phyloP scores from a whole-genome alignment of 2,113 vertebrate species.

The Vulpes lagopus region DNA sequence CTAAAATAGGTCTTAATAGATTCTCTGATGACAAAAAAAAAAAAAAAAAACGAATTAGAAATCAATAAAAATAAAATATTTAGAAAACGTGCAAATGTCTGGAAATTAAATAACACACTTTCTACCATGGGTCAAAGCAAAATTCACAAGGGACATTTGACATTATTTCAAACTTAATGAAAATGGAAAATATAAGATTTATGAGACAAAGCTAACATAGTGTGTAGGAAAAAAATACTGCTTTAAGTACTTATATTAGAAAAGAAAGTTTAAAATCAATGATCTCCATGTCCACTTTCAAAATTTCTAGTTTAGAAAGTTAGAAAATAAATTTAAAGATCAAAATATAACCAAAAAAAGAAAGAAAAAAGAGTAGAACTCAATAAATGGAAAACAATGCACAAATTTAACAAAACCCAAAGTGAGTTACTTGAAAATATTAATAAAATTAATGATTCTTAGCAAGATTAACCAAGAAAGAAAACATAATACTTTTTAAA shows the following conservation, averaged over 20 bases:
- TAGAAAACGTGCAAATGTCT: conserved; percentile 33
- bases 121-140: conserved; percentile 6
- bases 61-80: background rate
- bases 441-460: background rate
- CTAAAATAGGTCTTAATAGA: background rate
- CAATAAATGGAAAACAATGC: background rate
- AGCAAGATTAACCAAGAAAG: background rate
- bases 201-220: background rate
- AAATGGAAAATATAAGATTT: conserved; percentile 48
- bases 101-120: background rate
- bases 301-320: background rate
- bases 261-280: background rate
- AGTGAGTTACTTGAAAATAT: conserved; percentile 8
- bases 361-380: background rate
- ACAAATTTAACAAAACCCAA: background rate
- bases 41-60: background rate
- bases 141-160: background rate
- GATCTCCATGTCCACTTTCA: background rate
- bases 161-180: background rate
- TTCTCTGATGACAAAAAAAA: background rate
- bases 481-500: background rate
- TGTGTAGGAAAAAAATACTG: background rate
- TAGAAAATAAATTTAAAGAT: background rate
- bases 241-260: background rate
- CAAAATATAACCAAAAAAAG: conserved; percentile 20